Conservation (phyloP, 2,113 vertebrate species). For the Charina bottae region DNA sequence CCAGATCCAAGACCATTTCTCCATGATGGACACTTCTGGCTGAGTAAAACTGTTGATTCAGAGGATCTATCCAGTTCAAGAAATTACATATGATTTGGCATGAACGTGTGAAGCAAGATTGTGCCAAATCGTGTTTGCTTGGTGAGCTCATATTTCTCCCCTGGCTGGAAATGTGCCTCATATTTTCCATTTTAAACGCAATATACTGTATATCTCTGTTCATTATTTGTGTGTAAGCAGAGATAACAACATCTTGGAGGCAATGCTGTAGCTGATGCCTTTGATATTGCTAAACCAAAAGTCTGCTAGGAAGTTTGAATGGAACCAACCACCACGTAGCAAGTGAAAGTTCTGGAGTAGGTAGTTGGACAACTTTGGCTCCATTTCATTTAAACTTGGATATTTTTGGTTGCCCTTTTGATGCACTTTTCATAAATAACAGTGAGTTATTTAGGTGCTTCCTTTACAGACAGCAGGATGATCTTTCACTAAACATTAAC, state of each 20-base stretch:
- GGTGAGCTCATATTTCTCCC: conserved; percentile 20
- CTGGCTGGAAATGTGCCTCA: neutral
- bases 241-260: neutral
- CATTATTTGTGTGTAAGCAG: neutral
- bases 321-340: neutral
- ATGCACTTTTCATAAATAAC: neutral
- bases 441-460: neutral
- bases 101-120: neutral
- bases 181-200: conserved; percentile 27
- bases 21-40: neutral
- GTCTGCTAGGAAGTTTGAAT: neutral
- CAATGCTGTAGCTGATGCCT: neutral
- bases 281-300: neutral
- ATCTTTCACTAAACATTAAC: neutral
- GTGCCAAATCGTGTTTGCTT: conserved; percentile 6
- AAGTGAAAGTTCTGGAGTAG: neutral
- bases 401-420: neutral
- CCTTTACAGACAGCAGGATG: neutral
- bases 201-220: neutral
- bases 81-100: conserved; percentile 23
- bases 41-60: conserved; percentile 26
- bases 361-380: neutral
- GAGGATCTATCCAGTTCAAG: neutral
- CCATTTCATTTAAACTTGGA: neutral
- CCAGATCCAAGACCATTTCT: neutral